These are phyloP conservation scores for Cichladusa arquata DNA, from an alignment of 2,113 vertebrate genomes.

Conservation along the genomic window DNA sequence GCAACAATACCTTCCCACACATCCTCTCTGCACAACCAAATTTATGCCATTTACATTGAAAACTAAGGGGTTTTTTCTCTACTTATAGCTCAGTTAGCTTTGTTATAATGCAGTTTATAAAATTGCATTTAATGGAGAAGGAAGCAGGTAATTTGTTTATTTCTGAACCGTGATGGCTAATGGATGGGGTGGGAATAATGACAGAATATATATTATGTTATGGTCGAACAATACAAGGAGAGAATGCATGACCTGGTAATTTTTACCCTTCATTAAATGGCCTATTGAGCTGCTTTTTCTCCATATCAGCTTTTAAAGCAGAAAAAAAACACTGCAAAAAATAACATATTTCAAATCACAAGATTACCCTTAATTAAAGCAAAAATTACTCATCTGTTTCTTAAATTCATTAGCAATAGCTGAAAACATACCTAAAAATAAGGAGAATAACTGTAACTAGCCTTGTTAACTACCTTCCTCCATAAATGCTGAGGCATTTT, in stretches of 20 bases:
- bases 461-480: background rate
- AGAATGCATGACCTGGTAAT: slow-evolving; percentile 49
- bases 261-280: slow-evolving; percentile 55
- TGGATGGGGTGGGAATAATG: slow-evolving; percentile 63
- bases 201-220: slow-evolving; percentile 47
- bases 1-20: slow-evolving; percentile 62
- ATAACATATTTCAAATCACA: background rate
- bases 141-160: slow-evolving; percentile 60
- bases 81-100: slow-evolving; percentile 49
- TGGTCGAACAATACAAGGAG: slow-evolving; percentile 35
- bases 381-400: slow-evolving; percentile 54
- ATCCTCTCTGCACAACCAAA: slow-evolving; percentile 36
- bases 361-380: slow-evolving; percentile 46
- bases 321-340: background rate
- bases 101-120: slow-evolving; percentile 58
- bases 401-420: slow-evolving; percentile 20
- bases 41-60: slow-evolving; percentile 57
- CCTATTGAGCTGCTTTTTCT: slow-evolving; percentile 33
- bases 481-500: background rate
- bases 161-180: slow-evolving; percentile 61
- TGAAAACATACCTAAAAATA: background rate
- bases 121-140: slow-evolving; percentile 66
- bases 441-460: background rate
- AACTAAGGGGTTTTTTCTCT: slow-evolving; percentile 36
- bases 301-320: slow-evolving; percentile 5